phyloP scores from a whole-genome alignment of 2,113 vertebrate genomes.

The Cnemophilus loriae region DNA sequence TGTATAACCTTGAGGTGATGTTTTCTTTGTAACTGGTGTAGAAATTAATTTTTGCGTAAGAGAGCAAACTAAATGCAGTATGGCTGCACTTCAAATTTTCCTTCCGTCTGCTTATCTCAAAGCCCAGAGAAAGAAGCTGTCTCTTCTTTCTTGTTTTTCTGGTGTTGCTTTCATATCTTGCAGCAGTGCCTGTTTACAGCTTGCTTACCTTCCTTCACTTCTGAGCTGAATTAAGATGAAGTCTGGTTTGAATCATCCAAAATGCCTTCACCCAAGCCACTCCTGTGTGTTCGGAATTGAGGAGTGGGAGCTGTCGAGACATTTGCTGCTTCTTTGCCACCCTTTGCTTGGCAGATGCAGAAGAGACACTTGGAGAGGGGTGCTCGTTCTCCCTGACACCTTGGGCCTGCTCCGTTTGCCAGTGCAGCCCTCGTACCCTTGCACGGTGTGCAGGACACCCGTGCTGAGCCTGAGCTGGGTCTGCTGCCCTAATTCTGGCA shows the following conservation, averaged over 20 bases:
- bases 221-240: background rate
- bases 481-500: background rate
- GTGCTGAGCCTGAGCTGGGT: background rate
- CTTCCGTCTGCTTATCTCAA: conserved; percentile 27
- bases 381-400: background rate
- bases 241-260: background rate
- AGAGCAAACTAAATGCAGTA: background rate
- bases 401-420: background rate
- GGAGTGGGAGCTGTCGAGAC: background rate
- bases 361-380: background rate
- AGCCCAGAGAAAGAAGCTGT: conserved; percentile 40
- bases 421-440: background rate
- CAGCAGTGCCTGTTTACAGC: background rate
- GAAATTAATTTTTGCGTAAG: conserved; percentile 21
- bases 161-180: background rate
- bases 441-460: background rate
- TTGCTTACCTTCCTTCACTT: background rate
- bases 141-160: background rate
- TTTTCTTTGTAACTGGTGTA: conserved; percentile 1
- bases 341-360: background rate
- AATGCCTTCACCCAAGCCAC: background rate
- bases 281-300: background rate
- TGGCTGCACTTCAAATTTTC: background rate
- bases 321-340: background rate
- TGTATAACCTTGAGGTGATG: background rate